Percentiles rank a stretch among this genome's conserved stretches.
Evolutionary conservation across 2,888 invertebrate species (phyloP).

Genomic region (Drosophila histrio): DNA sequence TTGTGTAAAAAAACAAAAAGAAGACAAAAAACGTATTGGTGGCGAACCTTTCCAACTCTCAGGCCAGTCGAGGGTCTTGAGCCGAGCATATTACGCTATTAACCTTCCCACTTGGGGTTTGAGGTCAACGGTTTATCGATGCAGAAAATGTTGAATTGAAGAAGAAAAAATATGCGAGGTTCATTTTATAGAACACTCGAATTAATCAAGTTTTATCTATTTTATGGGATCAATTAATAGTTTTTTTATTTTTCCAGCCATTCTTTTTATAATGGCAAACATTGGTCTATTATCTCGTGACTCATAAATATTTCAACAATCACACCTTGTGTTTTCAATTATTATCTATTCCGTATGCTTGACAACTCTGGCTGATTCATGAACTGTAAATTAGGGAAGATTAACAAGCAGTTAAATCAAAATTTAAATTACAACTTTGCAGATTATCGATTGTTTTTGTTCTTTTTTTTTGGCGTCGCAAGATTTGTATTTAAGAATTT

Average conservation of each 20-base stretch:
- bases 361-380: constrained; percentile 7
- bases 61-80: constrained; percentile 37
- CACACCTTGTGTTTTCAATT: background rate
- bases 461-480: constrained; percentile 13
- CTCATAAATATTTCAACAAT: background rate
- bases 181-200: constrained; percentile 7
- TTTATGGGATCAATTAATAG: background rate
- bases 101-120: constrained; percentile 66
- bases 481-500: constrained; percentile 1
- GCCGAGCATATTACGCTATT: constrained; percentile 15
- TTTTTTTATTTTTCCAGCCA: no score
- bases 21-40: constrained; percentile 9
- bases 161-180: background rate
- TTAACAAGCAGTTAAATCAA: background rate
- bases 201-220: background rate
- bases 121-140: constrained; percentile 75
- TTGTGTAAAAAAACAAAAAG: constrained; percentile 31
- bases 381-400: background rate
- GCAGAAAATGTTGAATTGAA: constrained; percentile 54
- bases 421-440: background rate
- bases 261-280: background rate
- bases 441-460: background rate
- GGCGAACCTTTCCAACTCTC: constrained; percentile 61
- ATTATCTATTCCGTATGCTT: background rate
- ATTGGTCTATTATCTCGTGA: background rate